Conservation (phyloP, 2,888 invertebrate species). For the Spatulosminthurus flaviceps region DNA sequence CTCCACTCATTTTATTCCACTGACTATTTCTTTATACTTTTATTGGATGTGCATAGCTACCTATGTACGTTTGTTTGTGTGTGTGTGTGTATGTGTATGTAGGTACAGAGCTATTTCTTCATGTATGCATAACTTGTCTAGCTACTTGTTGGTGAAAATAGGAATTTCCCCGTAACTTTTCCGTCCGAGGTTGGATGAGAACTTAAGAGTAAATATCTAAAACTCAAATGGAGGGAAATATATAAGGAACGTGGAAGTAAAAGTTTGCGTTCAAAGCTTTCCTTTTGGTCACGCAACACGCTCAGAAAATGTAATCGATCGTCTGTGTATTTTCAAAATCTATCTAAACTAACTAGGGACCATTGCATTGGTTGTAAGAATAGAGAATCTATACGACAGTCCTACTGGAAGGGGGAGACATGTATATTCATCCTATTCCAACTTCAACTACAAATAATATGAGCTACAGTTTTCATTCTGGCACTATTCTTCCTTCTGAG, state of each 20-base stretch:
- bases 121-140: constrained; percentile 11
- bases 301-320: constrained; percentile 42
- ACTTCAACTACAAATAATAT: not conserved
- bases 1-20: not conserved
- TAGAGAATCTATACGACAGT: not conserved
- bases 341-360: not conserved
- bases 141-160: constrained; percentile 35
- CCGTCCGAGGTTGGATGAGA: not conserved
- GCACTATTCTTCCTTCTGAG: not conserved
- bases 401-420: not conserved
- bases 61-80: no score
- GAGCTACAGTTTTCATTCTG: constrained; percentile 1
- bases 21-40: no score
- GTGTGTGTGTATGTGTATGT: not conserved
- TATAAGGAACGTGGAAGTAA: not conserved
- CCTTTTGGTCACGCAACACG: constrained; percentile 42
- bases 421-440: not conserved
- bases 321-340: not conserved
- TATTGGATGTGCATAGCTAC: no score
- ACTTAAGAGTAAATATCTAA: not conserved
- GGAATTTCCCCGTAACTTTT: constrained; percentile 36
- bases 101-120: not conserved
- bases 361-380: not conserved
- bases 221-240: constrained; percentile 3
- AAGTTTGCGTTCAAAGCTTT: constrained; percentile 24